A percentile compares a stretch with the other conserved stretches of the same genome.
phyloP scores from a whole-genome alignment of 1,140 invertebrate species.

The Ceratosolen fusciceps region DNA sequence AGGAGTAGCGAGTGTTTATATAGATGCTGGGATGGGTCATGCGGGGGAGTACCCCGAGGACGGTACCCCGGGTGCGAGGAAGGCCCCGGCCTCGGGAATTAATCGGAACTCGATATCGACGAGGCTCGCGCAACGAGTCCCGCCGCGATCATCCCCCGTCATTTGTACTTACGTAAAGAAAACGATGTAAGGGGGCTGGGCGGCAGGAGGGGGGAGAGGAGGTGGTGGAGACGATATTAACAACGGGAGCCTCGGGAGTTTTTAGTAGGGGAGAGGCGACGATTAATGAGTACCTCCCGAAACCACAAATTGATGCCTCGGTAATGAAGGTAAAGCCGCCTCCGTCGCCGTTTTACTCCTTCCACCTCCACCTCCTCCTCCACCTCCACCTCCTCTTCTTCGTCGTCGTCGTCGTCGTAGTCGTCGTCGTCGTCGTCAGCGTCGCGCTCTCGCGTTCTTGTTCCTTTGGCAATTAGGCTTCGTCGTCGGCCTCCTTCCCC shows the following conservation, averaged over 20 bases:
- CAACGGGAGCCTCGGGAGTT: slow-evolving; percentile 5
- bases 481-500: neutral
- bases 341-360: neutral
- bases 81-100: neutral
- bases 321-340: slow-evolving; percentile 28
- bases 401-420: too few species aligned
- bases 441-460: too few species aligned
- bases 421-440: too few species aligned
- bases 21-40: slow-evolving; percentile 11
- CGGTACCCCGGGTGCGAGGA: neutral
- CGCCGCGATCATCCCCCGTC: slow-evolving; percentile 3
- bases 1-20: slow-evolving; percentile 2
- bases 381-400: too few species aligned
- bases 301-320: slow-evolving; percentile 37
- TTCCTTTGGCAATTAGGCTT: slow-evolving; percentile 27
- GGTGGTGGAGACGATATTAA: too few species aligned
- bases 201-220: too few species aligned
- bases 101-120: slow-evolving; percentile 11
- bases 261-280: slow-evolving; percentile 1
- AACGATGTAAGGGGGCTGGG: slow-evolving; percentile 2
- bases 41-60: slow-evolving; percentile 3
- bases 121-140: neutral
- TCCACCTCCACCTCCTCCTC: neutral
- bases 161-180: slow-evolving; percentile 30
- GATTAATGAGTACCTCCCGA: slow-evolving; percentile 29